These are phyloP conservation scores for Bos taurus DNA, from an alignment of 2,113 vertebrate species.

Conservation along the genomic window ARS-UCD2.0 NC_037345.1:25927001-25927500, in stretches of 20 bases:
- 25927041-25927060: background rate
- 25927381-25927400: background rate
- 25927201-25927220: background rate
- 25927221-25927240: background rate
- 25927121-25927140: background rate
- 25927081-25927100: background rate
- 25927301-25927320: background rate
- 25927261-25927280: background rate
- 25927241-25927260: background rate
- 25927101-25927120: background rate
- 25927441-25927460: background rate
- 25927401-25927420: background rate
- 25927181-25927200: background rate
- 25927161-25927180: background rate
- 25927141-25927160: background rate
- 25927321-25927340: background rate
- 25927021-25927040: background rate
- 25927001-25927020: background rate
- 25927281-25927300: background rate
- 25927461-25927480: background rate
- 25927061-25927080: background rate
- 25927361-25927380: background rate
- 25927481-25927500: background rate
- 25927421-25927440: background rate
- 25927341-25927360: background rate